Evolutionary conservation across 2,888 invertebrate genomes (phyloP).

Genomic region (Pollenia amentaria): DNA sequence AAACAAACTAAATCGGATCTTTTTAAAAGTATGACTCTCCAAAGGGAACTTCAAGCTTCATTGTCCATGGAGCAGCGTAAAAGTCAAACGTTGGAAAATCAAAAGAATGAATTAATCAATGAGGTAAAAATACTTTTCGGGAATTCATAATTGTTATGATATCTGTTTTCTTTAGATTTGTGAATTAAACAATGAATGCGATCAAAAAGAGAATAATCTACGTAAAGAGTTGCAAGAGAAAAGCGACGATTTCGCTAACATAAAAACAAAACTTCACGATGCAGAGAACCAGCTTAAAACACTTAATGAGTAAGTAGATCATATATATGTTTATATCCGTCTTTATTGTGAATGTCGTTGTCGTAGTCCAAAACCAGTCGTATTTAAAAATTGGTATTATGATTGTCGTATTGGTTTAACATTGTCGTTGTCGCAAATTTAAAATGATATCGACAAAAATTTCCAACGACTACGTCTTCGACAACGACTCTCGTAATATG

Average conservation of each 20-base stretch:
- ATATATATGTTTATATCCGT: neutral
- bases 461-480: no score
- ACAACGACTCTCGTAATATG: no score
- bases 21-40: conserved; percentile 77
- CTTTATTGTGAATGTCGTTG: no score
- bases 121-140: conserved; percentile 72
- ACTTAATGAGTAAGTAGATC: conserved; percentile 73
- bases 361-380: no score
- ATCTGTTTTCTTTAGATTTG: conserved; percentile 66
- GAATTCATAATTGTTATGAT: neutral
- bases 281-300: conserved; percentile 69
- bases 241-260: conserved; percentile 55
- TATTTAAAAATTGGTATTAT: no score
- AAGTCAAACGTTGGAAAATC: conserved; percentile 77
- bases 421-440: no score
- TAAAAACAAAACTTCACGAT: conserved; percentile 69
- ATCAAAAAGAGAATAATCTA: conserved; percentile 71
- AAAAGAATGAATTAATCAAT: conserved; percentile 78
- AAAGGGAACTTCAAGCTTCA: conserved; percentile 78
- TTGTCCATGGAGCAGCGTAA: conserved; percentile 79
- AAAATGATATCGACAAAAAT: no score
- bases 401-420: no score
- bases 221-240: conserved; percentile 71
- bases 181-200: conserved; percentile 70
- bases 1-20: conserved; percentile 79